Conservation (phyloP, 2,888 invertebrate species). For the Protula sp. region DNA sequence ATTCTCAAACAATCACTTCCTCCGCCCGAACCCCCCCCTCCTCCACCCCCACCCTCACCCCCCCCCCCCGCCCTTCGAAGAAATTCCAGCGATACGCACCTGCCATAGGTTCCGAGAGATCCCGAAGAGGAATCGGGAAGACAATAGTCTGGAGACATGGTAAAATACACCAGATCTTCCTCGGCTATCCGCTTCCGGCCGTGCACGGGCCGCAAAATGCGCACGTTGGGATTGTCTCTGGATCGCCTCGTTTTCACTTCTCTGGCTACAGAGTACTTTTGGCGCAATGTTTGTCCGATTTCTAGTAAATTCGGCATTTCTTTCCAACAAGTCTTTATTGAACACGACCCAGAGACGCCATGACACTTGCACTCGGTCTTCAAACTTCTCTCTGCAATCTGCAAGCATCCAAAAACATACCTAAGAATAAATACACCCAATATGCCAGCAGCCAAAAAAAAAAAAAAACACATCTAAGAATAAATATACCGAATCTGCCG, state of each 20-base stretch:
- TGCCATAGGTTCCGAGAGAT: constrained; percentile 70
- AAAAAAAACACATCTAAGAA: neutral
- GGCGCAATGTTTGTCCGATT: constrained; percentile 44
- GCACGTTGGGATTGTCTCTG: neutral
- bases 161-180: constrained; percentile 68
- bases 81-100: too few species aligned
- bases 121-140: constrained; percentile 68
- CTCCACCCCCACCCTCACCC: too few species aligned
- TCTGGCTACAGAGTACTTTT: constrained; percentile 58
- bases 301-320: constrained; percentile 63
- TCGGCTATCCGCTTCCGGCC: constrained; percentile 51
- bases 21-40: too few species aligned
- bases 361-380: constrained; percentile 88
- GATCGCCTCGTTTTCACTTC: constrained; percentile 1
- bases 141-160: constrained; percentile 80
- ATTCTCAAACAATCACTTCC: too few species aligned
- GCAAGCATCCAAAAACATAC: too few species aligned
- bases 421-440: too few species aligned
- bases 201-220: constrained; percentile 41
- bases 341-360: constrained; percentile 93
- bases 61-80: too few species aligned
- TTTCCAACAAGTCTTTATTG: constrained; percentile 95
- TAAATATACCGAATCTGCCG: too few species aligned
- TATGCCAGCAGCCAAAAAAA: too few species aligned
- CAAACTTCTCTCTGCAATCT: constrained; percentile 58